Evolutionary conservation across 2,888 invertebrate species (phyloP).

Genomic region (Erebia palarica): DNA sequence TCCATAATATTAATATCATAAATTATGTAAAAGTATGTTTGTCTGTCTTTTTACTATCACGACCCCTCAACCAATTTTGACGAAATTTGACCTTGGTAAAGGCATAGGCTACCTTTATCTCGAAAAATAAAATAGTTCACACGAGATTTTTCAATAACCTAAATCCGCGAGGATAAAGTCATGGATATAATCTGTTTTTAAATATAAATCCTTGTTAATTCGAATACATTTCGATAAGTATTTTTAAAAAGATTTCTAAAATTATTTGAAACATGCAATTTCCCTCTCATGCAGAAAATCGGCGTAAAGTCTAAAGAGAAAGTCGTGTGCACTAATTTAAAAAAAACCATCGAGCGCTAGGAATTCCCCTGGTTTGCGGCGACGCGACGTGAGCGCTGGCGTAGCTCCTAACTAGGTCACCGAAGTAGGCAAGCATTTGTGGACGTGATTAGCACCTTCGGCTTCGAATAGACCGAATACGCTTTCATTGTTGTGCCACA

Average conservation of each 20-base stretch:
- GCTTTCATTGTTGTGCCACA: constrained; percentile 19
- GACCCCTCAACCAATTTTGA: too few species aligned
- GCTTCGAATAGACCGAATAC: constrained; percentile 16
- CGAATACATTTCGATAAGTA: background rate
- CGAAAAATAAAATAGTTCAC: too few species aligned
- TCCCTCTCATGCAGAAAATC: constrained; percentile 20
- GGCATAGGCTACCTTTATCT: too few species aligned
- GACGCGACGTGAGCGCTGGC: constrained; percentile 46
- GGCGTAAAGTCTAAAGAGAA: constrained; percentile 28
- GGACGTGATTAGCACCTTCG: constrained; percentile 35
- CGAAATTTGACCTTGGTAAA: too few species aligned
- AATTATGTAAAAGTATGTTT: too few species aligned
- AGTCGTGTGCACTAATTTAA: constrained; percentile 39
- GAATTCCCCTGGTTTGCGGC: constrained; percentile 46
- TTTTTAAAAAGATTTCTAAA: background rate
- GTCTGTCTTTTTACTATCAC: too few species aligned
- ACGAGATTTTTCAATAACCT: too few species aligned
- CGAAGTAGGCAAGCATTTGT: constrained; percentile 35
- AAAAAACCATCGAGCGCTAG: constrained; percentile 40
- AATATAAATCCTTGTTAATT: background rate
- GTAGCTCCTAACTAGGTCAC: constrained; percentile 50
- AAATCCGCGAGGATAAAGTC: too few species aligned
- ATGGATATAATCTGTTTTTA: too few species aligned
- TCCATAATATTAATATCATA: too few species aligned
- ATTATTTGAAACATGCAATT: constrained; percentile 1